Evolutionary conservation across 2,113 vertebrate genomes (phyloP), one percentile per base, ranked within the genome.

Genomic region (Chlorocebus sabaeus): DNA sequence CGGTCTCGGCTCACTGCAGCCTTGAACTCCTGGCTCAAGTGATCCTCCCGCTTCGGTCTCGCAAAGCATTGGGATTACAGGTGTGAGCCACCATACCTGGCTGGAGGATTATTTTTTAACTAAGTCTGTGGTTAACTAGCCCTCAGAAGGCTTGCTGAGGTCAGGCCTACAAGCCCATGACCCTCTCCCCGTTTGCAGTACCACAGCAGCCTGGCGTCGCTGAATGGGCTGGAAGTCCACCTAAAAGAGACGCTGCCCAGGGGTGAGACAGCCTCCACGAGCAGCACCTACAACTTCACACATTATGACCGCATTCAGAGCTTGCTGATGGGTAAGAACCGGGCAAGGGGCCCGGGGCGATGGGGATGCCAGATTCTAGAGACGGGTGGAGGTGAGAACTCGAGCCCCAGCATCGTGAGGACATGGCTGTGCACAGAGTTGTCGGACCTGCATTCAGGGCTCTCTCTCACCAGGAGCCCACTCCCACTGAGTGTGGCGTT

Each of bases 211-310:
- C 98, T 99, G 98, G 99, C 99, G 0, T 99, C 99, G 22, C 99
- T 99, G 1, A 99, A 99, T 0, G 99, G 99, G 79, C 99, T 99
- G 3, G 99, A 99, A 97, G 99, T 99, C 76, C 99, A 99, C 96
- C 98, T 99, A 97, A 99, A 99, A 96, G 99, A 99, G 96, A 98
- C 99, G 0, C 93, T 99, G 45, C 97, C 98, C 35, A 96, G 96
- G 0, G 99, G 97, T 0, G 85, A 89, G 38, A 88, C 96, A 0
- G 80, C 98, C 16, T 80, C 97, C 1, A 4, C 96, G 52, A 98
- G 97, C 32, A 98, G 98, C 11, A 97, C 98, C 16, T 99, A 99
- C 98, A 99, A 96, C 95, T 99, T 99, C 91, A 98, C 98, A 2
- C 99, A 99, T 97, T 99, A 99, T 0, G 99, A 99, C 98, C 98